phyloP scores from a whole-genome alignment of 2,113 vertebrate genomes.

The Takifugu bimaculatus region DNA sequence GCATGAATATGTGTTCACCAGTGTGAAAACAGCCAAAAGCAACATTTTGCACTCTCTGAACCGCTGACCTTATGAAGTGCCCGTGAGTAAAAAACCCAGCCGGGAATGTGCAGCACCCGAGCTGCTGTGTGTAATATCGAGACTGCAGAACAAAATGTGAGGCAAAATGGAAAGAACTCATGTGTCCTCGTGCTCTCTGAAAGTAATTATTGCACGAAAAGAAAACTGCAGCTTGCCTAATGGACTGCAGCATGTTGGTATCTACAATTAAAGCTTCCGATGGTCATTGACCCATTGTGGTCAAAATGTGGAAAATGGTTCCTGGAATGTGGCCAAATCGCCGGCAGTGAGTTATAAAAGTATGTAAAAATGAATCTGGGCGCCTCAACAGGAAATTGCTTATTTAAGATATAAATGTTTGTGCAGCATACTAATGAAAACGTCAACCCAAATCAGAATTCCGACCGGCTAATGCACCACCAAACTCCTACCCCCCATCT shows the following conservation, averaged over 20 bases:
- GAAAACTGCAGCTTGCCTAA: slow-evolving; percentile 31
- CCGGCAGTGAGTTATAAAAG: slow-evolving; percentile 24
- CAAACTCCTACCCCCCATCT: background rate
- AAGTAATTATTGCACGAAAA: slow-evolving; percentile 14
- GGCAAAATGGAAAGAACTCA: no score
- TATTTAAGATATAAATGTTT: slow-evolving; percentile 22
- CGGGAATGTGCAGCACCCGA: background rate
- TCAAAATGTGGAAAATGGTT: slow-evolving; percentile 36
- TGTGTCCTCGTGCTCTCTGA: background rate
- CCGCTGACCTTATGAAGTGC: slow-evolving; percentile 19
- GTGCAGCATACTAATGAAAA: slow-evolving; percentile 22
- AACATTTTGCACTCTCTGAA: background rate
- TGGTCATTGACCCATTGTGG: slow-evolving; percentile 31
- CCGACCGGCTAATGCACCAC: background rate
- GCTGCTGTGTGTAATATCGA: slow-evolving; percentile 15
- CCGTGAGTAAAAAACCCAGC: slow-evolving; percentile 36
- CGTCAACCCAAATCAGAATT: slow-evolving; percentile 15
- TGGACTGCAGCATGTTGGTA: slow-evolving; percentile 15
- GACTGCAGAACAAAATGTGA: slow-evolving; percentile 3
- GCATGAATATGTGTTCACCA: no score
- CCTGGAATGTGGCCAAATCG: slow-evolving; percentile 35
- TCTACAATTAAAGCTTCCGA: slow-evolving; percentile 41
- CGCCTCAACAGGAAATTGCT: slow-evolving; percentile 32
- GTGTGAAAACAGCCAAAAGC: slow-evolving; percentile 21
- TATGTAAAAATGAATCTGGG: slow-evolving; percentile 19